Base-by-base conservation (phyloP, 2,113 vertebrate genomes). In the Boulengeromyrus knoepffleri region DNA sequence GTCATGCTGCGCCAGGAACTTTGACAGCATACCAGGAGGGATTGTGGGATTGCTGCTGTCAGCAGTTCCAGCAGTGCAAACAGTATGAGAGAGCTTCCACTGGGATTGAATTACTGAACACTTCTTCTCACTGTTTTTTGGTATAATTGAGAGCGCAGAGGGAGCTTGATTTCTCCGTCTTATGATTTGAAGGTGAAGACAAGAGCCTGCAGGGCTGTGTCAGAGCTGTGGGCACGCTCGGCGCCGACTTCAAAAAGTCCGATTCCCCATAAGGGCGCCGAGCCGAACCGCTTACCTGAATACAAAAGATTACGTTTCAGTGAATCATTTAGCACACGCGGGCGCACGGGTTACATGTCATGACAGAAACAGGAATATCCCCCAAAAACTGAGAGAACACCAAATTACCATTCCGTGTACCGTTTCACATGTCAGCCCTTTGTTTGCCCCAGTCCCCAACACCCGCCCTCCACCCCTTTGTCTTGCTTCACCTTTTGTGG, bases 111-210 rank as follows among this genome's bases (percentile, higher is more conserved):
- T 99, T 98, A 98, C 98, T 97, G 97, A 97, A 97, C 97, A 97
- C 97, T 98, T 89, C 95, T 98, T 97, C 97, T 97, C 97, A 97
- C 96, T 95, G 96, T 96, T 97, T 97, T 97, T 97, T 89, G 97
- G 97, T 97, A 97, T 99, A 99, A 99, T 98, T 98, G 97, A 98
- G 98, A 98, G 98, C 97, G 98, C 97, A 97, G 97, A 98, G 97
- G 98, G 98, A 99, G 97, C 96, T 96, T 97, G 97, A 97, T 98
- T 97, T 98, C 97, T 99, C 97, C 97, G 97, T 99, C 98, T 98
- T 98, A 97, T 98, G 97, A 99, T 99, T 98, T 97, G 97, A 98
- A 99, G 98, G 98, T 99, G 98, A 98, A 98, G 98, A 98, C 98
- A 99, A 97, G 97, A 96, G 96, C 98, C 98, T 97, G 97, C 97